A percentile compares a stretch with the other conserved stretches of the same genome.
Conservation (phyloP, 2,113 vertebrate species). For the Dicaeum eximium region DNA sequence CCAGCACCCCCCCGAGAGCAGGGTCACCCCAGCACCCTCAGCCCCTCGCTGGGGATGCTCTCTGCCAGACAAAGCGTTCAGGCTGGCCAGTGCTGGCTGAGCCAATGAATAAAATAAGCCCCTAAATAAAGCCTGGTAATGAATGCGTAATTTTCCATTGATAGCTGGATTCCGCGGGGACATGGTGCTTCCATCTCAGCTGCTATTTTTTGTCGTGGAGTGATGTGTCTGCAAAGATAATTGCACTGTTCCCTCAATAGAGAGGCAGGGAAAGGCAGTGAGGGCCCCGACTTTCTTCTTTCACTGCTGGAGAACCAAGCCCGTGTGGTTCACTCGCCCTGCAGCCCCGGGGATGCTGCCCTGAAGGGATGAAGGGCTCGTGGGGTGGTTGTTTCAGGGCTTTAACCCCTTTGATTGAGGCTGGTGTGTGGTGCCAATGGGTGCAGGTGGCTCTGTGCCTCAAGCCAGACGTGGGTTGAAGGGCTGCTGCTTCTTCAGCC, state of each 20-base stretch:
- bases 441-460: background rate
- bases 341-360: background rate
- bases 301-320: background rate
- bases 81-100: background rate
- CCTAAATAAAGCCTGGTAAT: background rate
- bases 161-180: background rate
- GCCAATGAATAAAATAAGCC: background rate
- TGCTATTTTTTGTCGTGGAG: constrained; percentile 12
- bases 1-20: rapidly evolving
- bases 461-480: too few relatives aligned
- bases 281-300: background rate
- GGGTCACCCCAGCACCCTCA: background rate
- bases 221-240: background rate
- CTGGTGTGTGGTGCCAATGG: rapidly evolving
- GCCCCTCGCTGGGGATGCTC: background rate
- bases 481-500: background rate
- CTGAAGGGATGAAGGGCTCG: too few relatives aligned
- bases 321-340: background rate
- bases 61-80: background rate
- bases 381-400: rapidly evolving
- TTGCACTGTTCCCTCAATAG: background rate
- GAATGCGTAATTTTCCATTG: constrained; percentile 32
- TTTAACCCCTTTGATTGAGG: background rate
- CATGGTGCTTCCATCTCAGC: background rate
- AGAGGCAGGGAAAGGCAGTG: background rate